A percentile compares a stretch with the other conserved stretches of the same genome.
phyloP scores from a whole-genome alignment of 2,113 vertebrate species.

The Rhinogobius similis region DNA sequence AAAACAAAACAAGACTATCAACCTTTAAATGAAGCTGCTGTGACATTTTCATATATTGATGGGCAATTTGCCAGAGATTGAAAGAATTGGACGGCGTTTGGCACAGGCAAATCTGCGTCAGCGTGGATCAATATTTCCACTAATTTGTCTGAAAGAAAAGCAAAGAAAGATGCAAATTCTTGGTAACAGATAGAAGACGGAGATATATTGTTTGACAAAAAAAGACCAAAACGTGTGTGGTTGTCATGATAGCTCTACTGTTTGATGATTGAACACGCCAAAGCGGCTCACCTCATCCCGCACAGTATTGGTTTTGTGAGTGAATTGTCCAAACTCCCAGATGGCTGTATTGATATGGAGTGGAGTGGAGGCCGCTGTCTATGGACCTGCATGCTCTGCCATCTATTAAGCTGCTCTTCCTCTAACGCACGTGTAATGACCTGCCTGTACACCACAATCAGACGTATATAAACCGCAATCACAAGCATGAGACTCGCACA shows the following conservation, averaged over 20 bases:
- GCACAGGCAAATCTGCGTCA: neutral
- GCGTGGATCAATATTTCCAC: conserved; percentile 19
- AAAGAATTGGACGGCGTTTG: conserved; percentile 2
- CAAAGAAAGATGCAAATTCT: neutral
- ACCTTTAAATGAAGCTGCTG: conserved; percentile 9
- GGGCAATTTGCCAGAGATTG: conserved; percentile 6
- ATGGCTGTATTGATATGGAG: conserved; percentile 66
- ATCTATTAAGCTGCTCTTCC: conserved; percentile 67
- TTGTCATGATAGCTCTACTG: conserved; percentile 21
- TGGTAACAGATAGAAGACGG: too few relatives aligned
- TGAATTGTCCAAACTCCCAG: conserved; percentile 73
- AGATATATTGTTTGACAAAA: neutral
- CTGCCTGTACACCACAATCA: conserved; percentile 70
- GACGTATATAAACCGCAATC: conserved; percentile 59
- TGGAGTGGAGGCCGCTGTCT: conserved; percentile 38
- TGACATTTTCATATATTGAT: conserved; percentile 26
- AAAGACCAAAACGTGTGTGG: conserved; percentile 24
- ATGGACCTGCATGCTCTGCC: conserved; percentile 62
- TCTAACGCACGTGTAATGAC: conserved; percentile 63
- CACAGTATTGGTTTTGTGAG: conserved; percentile 75
- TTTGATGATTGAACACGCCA: conserved; percentile 50
- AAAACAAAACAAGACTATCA: conserved; percentile 20
- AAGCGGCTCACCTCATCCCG: conserved; percentile 54
- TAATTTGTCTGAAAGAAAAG: conserved; percentile 1
- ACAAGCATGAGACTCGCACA: conserved; percentile 46